These are phyloP conservation scores for Syritta pipiens DNA, from an alignment of 2,888 invertebrate species.

Conservation along the genomic window DNA sequence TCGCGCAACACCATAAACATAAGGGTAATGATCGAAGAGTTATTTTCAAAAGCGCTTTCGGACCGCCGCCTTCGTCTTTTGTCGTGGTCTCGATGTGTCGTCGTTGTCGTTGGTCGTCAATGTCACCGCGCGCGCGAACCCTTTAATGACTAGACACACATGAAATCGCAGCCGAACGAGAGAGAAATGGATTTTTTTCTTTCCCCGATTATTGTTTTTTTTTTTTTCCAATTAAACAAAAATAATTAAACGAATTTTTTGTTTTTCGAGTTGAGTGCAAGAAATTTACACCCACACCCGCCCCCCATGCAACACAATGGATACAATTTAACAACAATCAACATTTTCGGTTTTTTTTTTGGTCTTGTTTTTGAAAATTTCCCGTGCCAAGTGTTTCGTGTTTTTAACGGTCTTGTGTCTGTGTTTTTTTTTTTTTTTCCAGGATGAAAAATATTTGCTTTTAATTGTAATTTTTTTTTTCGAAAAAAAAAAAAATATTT, in stretches of 20 bases:
- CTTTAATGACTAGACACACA: conserved; percentile 29
- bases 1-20: conserved; percentile 61
- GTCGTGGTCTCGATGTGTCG: background rate
- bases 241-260: conserved; percentile 6
- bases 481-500: conserved; percentile 5
- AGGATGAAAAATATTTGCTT: conserved; percentile 43
- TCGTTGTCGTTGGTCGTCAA: conserved; percentile 47
- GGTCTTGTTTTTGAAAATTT: background rate
- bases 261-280: too few relatives aligned
- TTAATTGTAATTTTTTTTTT: conserved; percentile 1
- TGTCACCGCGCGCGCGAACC: conserved; percentile 58
- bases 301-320: conserved; percentile 16
- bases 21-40: conserved; percentile 65
- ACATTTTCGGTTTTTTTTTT: too few relatives aligned
- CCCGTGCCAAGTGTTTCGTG: background rate
- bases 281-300: too few relatives aligned
- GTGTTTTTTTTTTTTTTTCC: conserved; percentile 9
- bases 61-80: conserved; percentile 37
- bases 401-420: background rate
- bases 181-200: conserved; percentile 18
- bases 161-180: background rate
- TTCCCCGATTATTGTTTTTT: conserved; percentile 8
- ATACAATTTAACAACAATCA: too few relatives aligned
- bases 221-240: background rate
- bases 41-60: conserved; percentile 55